Evolutionary conservation across 1,140 invertebrate species (phyloP).

Genomic region (Cheumatopsyche charites): DNA sequence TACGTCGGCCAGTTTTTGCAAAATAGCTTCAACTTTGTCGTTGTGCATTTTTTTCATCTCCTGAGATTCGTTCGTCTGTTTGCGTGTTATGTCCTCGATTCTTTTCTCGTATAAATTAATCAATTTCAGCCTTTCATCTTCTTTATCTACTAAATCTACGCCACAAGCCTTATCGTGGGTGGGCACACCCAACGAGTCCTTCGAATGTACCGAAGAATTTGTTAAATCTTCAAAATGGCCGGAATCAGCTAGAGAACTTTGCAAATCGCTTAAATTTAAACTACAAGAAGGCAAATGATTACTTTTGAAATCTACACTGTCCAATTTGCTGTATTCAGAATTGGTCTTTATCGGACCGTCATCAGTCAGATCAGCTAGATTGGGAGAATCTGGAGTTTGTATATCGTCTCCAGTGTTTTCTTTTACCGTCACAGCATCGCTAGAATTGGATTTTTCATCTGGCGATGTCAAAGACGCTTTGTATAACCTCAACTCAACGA

Average conservation of each 20-base stretch:
- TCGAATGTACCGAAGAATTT: slow-evolving; percentile 74
- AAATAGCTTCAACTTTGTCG: slow-evolving; percentile 76
- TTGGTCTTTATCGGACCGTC: slow-evolving; percentile 49
- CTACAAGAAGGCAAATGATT: slow-evolving; percentile 48
- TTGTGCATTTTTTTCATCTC: slow-evolving; percentile 77
- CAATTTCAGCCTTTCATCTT: slow-evolving; percentile 69
- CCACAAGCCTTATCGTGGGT: slow-evolving; percentile 64
- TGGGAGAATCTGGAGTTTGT: slow-evolving; percentile 57
- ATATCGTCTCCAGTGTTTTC: slow-evolving; percentile 66
- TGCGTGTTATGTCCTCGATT: slow-evolving; percentile 73
- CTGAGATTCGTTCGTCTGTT: slow-evolving; percentile 72
- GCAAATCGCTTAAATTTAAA: slow-evolving; percentile 60
- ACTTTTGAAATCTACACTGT: slow-evolving; percentile 41
- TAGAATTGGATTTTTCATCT: slow-evolving; percentile 73
- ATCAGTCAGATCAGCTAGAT: slow-evolving; percentile 57
- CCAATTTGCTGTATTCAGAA: slow-evolving; percentile 33
- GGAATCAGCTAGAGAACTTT: slow-evolving; percentile 79
- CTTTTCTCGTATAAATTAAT: slow-evolving; percentile 74
- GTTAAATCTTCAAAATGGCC: slow-evolving; percentile 84
- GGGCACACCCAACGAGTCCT: slow-evolving; percentile 67
- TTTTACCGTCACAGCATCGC: slow-evolving; percentile 74
- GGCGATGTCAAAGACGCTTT: slow-evolving; percentile 78
- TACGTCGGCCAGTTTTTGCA: slow-evolving; percentile 79
- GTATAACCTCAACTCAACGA: slow-evolving; percentile 78
- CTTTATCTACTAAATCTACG: slow-evolving; percentile 60